phyloP scores from a whole-genome alignment of 2,797 vertebrate species.

The Chiloscyllium punctatum region DNA sequence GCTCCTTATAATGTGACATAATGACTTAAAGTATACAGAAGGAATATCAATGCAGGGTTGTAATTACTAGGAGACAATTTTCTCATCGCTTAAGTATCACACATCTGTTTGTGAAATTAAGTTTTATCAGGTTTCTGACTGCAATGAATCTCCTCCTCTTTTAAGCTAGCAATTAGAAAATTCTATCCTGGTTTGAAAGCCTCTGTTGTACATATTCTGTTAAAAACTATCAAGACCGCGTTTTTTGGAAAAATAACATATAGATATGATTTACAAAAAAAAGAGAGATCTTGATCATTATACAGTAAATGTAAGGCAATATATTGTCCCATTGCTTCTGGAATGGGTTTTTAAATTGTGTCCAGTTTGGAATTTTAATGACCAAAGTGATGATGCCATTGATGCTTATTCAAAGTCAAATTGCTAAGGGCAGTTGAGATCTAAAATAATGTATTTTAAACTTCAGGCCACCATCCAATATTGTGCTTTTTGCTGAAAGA shows the following conservation, averaged over 20 bases:
- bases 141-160: neutral
- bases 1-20: neutral
- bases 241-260: neutral
- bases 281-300: neutral
- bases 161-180: neutral
- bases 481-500: neutral
- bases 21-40: slow-evolving; percentile 17
- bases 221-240: neutral
- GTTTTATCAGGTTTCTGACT: neutral
- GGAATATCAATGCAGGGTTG: neutral
- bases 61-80: neutral
- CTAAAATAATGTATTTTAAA: neutral
- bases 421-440: neutral
- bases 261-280: neutral
- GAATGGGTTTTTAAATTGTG: neutral
- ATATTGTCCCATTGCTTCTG: neutral
- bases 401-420: neutral
- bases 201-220: neutral
- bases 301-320: neutral
- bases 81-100: neutral
- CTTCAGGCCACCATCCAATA: neutral
- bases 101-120: neutral
- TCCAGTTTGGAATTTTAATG: neutral
- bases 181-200: neutral
- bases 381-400: neutral